Conservation (phyloP, 1,140 invertebrate genomes). For the Frieseomelitta varia region DNA sequence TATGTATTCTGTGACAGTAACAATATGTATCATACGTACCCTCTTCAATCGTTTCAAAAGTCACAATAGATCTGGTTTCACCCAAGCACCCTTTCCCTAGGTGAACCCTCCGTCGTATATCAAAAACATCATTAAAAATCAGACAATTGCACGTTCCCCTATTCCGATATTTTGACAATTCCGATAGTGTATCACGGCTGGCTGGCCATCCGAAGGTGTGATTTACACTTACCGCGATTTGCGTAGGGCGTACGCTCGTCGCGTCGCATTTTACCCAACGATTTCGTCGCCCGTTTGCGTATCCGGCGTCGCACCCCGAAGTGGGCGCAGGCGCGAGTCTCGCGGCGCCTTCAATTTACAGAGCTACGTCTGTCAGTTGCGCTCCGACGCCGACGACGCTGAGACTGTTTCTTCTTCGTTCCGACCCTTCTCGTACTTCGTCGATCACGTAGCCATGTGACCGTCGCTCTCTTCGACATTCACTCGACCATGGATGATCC, state of each 20-base stretch:
- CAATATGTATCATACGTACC: too few relatives aligned
- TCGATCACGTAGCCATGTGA: constrained; percentile 68
- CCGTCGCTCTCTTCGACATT: not conserved
- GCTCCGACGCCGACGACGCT: constrained; percentile 72
- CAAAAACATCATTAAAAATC: not conserved
- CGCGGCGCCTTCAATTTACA: constrained; percentile 68
- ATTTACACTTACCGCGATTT: constrained; percentile 49
- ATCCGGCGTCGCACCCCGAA: constrained; percentile 40
- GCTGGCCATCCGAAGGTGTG: constrained; percentile 54
- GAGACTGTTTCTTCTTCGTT: constrained; percentile 44
- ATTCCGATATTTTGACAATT: constrained; percentile 7
- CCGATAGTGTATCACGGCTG: constrained; percentile 39
- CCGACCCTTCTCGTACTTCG: not conserved
- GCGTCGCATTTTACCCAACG: constrained; percentile 29
- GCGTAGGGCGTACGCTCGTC: constrained; percentile 36
- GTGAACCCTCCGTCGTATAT: not conserved
- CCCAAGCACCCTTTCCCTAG: not conserved
- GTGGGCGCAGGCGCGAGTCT: constrained; percentile 62
- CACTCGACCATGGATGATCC: not conserved
- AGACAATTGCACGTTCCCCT: not conserved
- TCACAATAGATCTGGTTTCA: not conserved
- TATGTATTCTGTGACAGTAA: too few relatives aligned
- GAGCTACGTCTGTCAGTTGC: constrained; percentile 70
- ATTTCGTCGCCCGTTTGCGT: constrained; percentile 49
- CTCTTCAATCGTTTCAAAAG: not conserved